Evolutionary conservation across 2,888 invertebrate genomes (phyloP), one percentile per base, ranked within the genome.

Genomic region (Myathropa florea): DNA sequence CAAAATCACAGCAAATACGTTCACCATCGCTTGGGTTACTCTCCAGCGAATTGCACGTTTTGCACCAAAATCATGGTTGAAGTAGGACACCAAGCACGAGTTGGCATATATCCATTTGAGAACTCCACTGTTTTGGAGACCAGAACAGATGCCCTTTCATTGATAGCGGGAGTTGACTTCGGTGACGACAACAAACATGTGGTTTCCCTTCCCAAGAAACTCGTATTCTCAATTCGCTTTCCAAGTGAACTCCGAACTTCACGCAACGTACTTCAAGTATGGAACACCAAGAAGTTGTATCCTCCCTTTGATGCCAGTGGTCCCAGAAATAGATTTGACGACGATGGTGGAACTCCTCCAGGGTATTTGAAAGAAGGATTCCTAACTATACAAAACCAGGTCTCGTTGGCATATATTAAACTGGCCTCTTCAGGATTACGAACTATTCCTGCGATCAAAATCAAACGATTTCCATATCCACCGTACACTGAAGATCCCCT

Each of bases 401-500:
- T 95, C 4, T 93, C 93, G 39, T 91, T 91, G 55, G 91, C 93
- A 91, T 90, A 92, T 93, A 72, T 91, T 0, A 18, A 12, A 4
- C 6, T 89, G 2, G 53, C 83, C 9, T 53, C 36, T 36, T 0
- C 14, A 33, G 2, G 10, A 6, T 1, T 3, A 30, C 26, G 10
- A 1, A 24, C 9, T 0, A 2, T 88, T 2, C 91, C 90, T 0
- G 59, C 78, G 1, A 79, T 90, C 7, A 18, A 46, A 1, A 6
- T 91, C 4, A 87, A 89, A 7, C 88, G 90, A 4, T 91, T 90
- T 80, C 91, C 91, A 4, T 83, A 89, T 12, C 70, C 78, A 10
- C 92, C 94, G 0, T 96, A 94, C 91, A 90, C 94, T 0, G 92
- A 94, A 60, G 97, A 97, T 91, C 90, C 94, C 0, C 94, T 96